Evolutionary conservation across 2,113 vertebrate species (phyloP).

Genomic region (Crocuta crocuta): DNA sequence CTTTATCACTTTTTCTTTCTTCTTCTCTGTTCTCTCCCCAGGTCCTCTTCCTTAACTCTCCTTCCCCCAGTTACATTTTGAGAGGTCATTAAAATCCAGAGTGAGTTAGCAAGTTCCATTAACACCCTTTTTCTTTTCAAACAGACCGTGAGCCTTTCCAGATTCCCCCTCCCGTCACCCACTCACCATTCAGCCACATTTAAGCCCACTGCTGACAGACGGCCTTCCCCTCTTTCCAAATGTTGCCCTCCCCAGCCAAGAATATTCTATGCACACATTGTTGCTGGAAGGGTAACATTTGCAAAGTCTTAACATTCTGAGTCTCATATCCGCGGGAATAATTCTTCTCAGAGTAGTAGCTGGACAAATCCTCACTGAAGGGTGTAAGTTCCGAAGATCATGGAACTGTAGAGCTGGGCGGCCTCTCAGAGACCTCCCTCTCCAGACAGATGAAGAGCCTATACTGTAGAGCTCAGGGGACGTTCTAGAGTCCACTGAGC

Average conservation of each 20-base stretch:
- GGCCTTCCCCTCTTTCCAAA: not conserved
- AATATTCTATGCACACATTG: not conserved
- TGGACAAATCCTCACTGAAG: not conserved
- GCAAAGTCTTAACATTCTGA: slow-evolving; percentile 32
- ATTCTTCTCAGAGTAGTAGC: slow-evolving; percentile 30
- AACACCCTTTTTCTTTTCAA: slow-evolving; percentile 69
- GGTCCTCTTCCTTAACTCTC: slow-evolving; percentile 15
- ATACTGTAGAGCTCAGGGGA: not conserved
- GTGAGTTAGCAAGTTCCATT: slow-evolving; percentile 35
- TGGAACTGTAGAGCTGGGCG: not conserved
- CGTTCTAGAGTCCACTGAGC: not conserved
- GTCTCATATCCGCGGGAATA: not conserved
- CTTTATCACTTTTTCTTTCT: slow-evolving; percentile 44
- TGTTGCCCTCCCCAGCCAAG: not conserved
- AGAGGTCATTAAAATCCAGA: slow-evolving; percentile 58
- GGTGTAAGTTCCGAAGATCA: not conserved
- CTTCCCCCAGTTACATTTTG: not conserved
- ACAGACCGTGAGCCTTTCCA: slow-evolving; percentile 55
- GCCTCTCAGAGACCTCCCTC: not conserved
- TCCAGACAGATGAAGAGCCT: not conserved
- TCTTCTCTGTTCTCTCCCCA: not conserved
- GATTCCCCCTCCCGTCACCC: not conserved
- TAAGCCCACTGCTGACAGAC: slow-evolving; percentile 47
- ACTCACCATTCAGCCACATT: not conserved
- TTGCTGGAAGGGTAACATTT: slow-evolving; percentile 29